These are phyloP conservation scores for Enteromius treurensis DNA, from an alignment of 2,797 vertebrate species.

Conservation along the genomic window DNA sequence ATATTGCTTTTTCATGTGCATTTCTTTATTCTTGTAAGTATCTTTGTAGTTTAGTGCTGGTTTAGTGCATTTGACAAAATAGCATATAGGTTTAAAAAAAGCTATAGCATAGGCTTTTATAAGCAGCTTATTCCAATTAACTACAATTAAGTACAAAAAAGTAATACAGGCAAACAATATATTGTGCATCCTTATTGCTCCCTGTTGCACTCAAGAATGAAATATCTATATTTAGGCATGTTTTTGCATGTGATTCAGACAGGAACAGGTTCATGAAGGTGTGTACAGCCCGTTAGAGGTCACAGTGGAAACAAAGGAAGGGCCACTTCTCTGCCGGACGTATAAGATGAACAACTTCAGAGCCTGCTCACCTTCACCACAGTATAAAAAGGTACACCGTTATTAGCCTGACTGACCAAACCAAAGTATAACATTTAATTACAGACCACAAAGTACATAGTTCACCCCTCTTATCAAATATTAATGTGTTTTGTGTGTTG, in stretches of 20 bases:
- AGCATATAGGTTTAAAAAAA: background rate
- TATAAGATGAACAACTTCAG: conserved; percentile 79
- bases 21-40: background rate
- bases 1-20: background rate
- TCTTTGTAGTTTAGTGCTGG: background rate
- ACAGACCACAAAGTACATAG: background rate
- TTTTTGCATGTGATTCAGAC: conserved; percentile 62
- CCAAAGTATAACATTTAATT: background rate
- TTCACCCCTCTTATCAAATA: background rate
- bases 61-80: background rate
- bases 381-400: conserved; percentile 77
- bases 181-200: background rate
- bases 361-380: conserved; percentile 73
- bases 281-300: conserved; percentile 75
- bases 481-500: too few relatives aligned
- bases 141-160: background rate
- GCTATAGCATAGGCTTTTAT: background rate
- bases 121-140: background rate
- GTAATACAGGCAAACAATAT: background rate
- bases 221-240: background rate
- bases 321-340: conserved; percentile 70
- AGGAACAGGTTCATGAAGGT: conserved; percentile 72
- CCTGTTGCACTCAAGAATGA: too few relatives aligned
- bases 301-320: conserved; percentile 71
- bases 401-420: background rate